Conservation (phyloP, 2,113 vertebrate genomes). For the Arenaria interpres region DNA sequence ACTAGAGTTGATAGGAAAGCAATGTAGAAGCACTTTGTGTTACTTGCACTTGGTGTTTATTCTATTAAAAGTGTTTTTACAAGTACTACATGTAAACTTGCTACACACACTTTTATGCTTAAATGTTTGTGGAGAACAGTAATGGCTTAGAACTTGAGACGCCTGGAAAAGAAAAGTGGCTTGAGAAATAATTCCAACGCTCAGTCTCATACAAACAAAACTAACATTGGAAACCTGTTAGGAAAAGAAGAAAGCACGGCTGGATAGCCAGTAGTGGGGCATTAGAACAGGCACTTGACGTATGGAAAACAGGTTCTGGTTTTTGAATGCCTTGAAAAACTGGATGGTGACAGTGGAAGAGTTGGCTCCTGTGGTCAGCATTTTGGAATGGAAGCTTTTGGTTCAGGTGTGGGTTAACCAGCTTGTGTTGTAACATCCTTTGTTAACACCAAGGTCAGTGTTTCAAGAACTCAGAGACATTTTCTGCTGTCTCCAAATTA, state of each 20-base stretch:
- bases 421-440: not conserved
- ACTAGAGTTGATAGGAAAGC: too few species aligned
- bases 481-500: not conserved
- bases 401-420: not conserved
- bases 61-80: not conserved
- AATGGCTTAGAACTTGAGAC: not conserved
- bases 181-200: not conserved
- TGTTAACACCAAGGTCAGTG: not conserved
- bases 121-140: not conserved
- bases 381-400: not conserved
- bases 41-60: not conserved
- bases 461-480: not conserved
- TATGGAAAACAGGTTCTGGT: not conserved
- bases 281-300: too few species aligned
- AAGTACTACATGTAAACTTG: not conserved
- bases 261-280: not conserved
- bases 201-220: not conserved
- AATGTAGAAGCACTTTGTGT: not conserved
- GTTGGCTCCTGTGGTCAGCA: accelerated
- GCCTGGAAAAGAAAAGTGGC: not conserved
- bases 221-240: accelerated
- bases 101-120: not conserved
- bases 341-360: not conserved
- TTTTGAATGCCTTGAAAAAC: not conserved
- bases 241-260: not conserved